phyloP scores from a whole-genome alignment of 2,888 invertebrate species.

The Linyphia triangularis region DNA sequence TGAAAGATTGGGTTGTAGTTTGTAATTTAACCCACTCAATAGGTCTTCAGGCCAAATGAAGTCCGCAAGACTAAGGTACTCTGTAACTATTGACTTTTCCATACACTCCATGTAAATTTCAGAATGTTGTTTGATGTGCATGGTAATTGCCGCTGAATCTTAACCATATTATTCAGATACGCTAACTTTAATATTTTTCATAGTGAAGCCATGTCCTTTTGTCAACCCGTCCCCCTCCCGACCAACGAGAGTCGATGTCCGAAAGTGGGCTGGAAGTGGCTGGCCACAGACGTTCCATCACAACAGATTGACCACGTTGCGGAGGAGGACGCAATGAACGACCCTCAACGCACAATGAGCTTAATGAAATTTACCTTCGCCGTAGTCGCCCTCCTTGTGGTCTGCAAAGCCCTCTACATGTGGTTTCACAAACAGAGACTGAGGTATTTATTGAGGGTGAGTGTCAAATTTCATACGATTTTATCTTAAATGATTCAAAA shows the following conservation, averaged over 20 bases:
- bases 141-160: too few species aligned
- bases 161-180: too few species aligned
- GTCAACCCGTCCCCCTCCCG: background rate
- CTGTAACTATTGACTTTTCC: too few species aligned
- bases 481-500: too few species aligned
- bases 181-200: too few species aligned
- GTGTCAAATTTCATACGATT: background rate
- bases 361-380: background rate
- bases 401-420: background rate
- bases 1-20: too few species aligned
- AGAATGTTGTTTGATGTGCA: too few species aligned
- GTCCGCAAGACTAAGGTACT: too few species aligned
- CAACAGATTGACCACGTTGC: background rate
- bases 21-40: too few species aligned
- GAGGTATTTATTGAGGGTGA: conserved; percentile 38
- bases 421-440: conserved; percentile 27
- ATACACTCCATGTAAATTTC: too few species aligned
- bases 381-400: background rate
- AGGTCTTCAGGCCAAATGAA: too few species aligned
- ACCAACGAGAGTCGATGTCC: background rate
- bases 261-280: background rate
- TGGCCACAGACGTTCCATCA: background rate
- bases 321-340: background rate
- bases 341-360: background rate
- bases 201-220: conserved; percentile 13